A percentile compares a stretch with the other conserved stretches of the same genome.
phyloP scores from a whole-genome alignment of 2,888 invertebrate species.

The Nomada ruficornis region DNA sequence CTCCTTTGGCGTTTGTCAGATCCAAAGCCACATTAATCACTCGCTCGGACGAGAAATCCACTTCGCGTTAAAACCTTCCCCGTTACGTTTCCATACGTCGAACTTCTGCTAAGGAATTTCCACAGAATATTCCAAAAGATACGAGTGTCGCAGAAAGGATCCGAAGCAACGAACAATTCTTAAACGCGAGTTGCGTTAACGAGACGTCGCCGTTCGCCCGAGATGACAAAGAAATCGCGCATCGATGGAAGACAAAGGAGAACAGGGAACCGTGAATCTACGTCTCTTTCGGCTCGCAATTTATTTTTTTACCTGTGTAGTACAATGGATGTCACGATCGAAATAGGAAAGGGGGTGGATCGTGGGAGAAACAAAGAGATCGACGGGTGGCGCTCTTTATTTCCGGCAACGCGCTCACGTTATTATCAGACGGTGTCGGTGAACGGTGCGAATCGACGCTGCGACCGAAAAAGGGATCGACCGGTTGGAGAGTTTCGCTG shows the following conservation, averaged over 20 bases:
- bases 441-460: slow-evolving; percentile 34
- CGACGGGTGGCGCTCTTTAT: slow-evolving; percentile 57
- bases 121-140: neutral
- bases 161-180: slow-evolving; percentile 8
- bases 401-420: slow-evolving; percentile 55
- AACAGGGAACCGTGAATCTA: slow-evolving; percentile 39
- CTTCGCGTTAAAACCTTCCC: neutral
- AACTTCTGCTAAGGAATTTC: neutral
- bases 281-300: slow-evolving; percentile 54
- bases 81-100: neutral
- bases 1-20: slow-evolving; percentile 9
- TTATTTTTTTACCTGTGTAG: slow-evolving; percentile 52
- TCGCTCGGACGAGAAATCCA: neutral
- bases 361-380: slow-evolving; percentile 60
- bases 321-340: slow-evolving; percentile 62
- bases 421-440: slow-evolving; percentile 63
- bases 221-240: neutral
- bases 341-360: slow-evolving; percentile 41
- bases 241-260: slow-evolving; percentile 29
- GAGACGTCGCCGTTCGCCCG: neutral
- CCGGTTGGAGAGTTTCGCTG: slow-evolving; percentile 26
- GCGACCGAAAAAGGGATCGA: slow-evolving; percentile 14
- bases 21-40: slow-evolving; percentile 18
- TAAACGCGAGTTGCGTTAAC: slow-evolving; percentile 20
- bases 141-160: neutral